Evolutionary conservation across 2,113 vertebrate genomes (phyloP), one percentile per base, ranked within the genome.

Genomic region (Phycodurus eques): DNA sequence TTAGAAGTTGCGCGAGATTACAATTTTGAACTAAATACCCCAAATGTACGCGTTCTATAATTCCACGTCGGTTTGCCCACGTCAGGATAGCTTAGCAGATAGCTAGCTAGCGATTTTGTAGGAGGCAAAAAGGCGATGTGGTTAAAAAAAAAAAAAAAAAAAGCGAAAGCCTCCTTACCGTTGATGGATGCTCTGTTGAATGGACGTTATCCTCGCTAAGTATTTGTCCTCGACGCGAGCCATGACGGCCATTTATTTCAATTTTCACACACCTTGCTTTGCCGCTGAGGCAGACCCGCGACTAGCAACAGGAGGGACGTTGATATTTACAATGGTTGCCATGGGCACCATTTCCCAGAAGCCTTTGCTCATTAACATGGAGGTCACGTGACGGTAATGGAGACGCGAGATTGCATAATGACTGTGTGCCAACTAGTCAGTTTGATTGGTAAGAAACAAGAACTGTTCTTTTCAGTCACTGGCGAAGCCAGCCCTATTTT

Each of bases 291-390:
- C 60, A 33, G 46, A 71, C 33, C 19, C 27, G 57, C 53, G 35
- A 56, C 3, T 44, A 62, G 7, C 46, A 56, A 56, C 42, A 11
- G 53, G 46, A 54, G 9, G 56, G n/a, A 2, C 60, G 54, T 8
- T 33, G 12, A 19, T 89, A 91, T 91, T 92, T 91, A 91, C 83
- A 8, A 17, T 27, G 82, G 92, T 92, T 91, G 77, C 89, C 91
- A 92, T 89, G 87, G 61, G 7, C 56, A 92, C 90, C 80, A 64
- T 74, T 88, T 80, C 91, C 91, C 91, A 92, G 76, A 86, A 90
- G 13, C 4, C 90, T 79, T 67, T 79, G 72, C 74, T 51, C 43
- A 70, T 85, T 89, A 91, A 90, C 83, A 90, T 22, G 73, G 43
- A 5, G 56, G 79, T 54, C 90, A 91, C 85, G 85, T 87, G 89